Percentiles rank a stretch among this genome's conserved stretches.
Evolutionary conservation across 2,888 invertebrate genomes (phyloP).

Genomic region (Onthophagus sagittarius): DNA sequence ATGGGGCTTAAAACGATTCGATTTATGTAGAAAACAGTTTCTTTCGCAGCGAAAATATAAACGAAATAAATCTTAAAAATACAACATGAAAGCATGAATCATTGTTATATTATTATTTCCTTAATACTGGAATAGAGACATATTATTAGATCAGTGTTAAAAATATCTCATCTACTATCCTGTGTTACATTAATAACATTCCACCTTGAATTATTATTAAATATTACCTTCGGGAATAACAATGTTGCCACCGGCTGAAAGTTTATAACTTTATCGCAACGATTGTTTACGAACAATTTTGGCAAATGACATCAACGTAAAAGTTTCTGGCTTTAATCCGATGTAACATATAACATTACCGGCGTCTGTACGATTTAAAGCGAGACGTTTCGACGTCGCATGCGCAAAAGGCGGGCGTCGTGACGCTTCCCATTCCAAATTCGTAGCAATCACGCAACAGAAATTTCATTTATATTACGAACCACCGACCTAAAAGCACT

Average conservation of each 20-base stretch:
- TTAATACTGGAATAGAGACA: background rate
- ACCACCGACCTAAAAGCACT: constrained; percentile 46
- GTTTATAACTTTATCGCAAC: background rate
- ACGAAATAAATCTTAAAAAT: too few relatives aligned
- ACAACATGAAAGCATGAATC: too few relatives aligned
- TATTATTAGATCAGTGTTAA: background rate
- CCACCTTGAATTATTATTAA: background rate
- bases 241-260: background rate
- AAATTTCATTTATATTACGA: constrained; percentile 42
- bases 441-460: constrained; percentile 29
- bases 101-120: too few relatives aligned
- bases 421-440: constrained; percentile 29
- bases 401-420: constrained; percentile 41
- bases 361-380: background rate
- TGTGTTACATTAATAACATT: background rate
- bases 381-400: constrained; percentile 35
- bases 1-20: too few relatives aligned
- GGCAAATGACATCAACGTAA: background rate
- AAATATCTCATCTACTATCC: background rate
- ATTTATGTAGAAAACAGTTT: too few relatives aligned
- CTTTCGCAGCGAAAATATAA: too few relatives aligned
- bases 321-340: background rate
- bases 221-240: background rate
- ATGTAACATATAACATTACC: background rate
- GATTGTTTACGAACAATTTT: background rate